A percentile compares a stretch with the other conserved stretches of the same genome.
phyloP scores from a whole-genome alignment of 2,113 vertebrate genomes.

The Pelecanus crispus region DNA sequence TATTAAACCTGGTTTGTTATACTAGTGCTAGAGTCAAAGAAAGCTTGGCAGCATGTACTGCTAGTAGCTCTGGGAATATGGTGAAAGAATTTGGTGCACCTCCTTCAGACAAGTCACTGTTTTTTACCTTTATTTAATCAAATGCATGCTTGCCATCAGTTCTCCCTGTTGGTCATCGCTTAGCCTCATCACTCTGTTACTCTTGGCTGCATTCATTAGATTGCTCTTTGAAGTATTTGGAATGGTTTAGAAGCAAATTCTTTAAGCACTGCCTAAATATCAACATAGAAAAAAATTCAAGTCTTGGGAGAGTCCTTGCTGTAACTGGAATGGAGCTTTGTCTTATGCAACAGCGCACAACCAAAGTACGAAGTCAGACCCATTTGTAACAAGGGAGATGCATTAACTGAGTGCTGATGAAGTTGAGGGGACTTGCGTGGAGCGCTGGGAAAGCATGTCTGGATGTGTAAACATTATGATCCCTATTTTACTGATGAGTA shows the following conservation, averaged over 20 bases:
- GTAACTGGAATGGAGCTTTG: not conserved
- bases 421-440: not conserved
- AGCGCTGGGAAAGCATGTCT: accelerated
- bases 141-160: not conserved
- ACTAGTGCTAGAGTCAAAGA: not conserved
- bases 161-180: not conserved
- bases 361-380: too few relatives aligned
- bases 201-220: not conserved
- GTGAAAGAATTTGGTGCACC: not conserved
- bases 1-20: not conserved
- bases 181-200: not conserved
- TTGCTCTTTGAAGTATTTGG: not conserved
- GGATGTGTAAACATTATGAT: not conserved
- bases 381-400: not conserved
- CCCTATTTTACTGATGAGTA: not conserved
- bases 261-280: not conserved
- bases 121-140: not conserved
- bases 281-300: not conserved
- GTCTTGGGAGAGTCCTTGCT: not conserved
- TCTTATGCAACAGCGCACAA: not conserved
- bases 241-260: not conserved
- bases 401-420: not conserved
- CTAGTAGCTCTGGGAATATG: not conserved
- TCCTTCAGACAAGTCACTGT: not conserved
- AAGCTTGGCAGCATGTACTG: not conserved